Evolutionary conservation across 2,888 invertebrate genomes (phyloP), one percentile per base, ranked within the genome.

Genomic region (Mimas tiliae): DNA sequence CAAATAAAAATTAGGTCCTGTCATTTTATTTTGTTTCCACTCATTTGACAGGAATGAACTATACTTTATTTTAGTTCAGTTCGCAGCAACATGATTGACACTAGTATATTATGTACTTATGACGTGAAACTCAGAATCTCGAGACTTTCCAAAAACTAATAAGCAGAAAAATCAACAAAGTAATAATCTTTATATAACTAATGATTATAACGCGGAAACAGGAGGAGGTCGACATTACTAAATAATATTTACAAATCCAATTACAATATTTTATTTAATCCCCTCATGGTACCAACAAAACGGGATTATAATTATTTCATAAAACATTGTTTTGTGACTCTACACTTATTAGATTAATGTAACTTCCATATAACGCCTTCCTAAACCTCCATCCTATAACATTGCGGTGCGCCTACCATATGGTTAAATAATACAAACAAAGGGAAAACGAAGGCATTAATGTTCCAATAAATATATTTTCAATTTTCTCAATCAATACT

Each of bases 161-260:
- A 75, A 79, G 72, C 71, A 47, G 71, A 77, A 75, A 81, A 76
- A 79, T 76, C 79, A 84, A 82, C n/a, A 79, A 74, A 74, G 75
- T 80, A 81, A 80, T 71, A 75, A 79, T 78, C 72, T 72, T 79
- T 11, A 58, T 16, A 70, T 71, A 70, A 71, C 82, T 82, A 58
- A 58, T 81, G 81, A 85, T 79, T 79, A 27, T 27, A 27, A 27
- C 85, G 87, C 85, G 90, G 87, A 89, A 92, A 93, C 93, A 93
- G 93, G 93, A 90, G 93, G 93, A 93, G 93, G 93, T 91, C 82
- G 83, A 84, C 84, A 83, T 85, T 75, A 80, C 80, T 78, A 72
- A 81, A 83, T 45, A 2, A 11, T 84, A 76, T 80, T 81, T 81
- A 82, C 77, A 73, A 80, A 78, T 79, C 68, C 70, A 81, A 77